Percentiles rank a stretch among this genome's conserved stretches.
Conservation (phyloP, 1,140 invertebrate species). For the Ylistrum balloti region DNA sequence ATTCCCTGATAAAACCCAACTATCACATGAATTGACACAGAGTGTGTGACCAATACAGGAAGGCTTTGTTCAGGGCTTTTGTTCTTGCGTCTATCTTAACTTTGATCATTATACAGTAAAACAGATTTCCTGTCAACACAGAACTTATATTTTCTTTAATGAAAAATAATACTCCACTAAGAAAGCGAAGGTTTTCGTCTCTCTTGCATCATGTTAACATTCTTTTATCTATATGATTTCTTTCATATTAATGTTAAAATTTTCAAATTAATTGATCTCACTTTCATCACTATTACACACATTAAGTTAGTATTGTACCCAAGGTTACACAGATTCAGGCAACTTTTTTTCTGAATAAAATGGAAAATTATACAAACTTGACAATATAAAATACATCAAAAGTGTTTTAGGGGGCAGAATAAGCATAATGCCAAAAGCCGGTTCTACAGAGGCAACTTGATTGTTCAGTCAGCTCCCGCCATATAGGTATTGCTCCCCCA, state of each 20-base stretch:
- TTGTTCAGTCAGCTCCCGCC: not conserved
- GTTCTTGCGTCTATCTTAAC: not conserved
- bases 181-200: not conserved
- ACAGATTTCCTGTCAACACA: too few relatives aligned
- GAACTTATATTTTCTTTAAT: too few relatives aligned
- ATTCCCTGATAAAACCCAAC: too few relatives aligned
- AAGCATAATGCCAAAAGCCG: conserved; percentile 21
- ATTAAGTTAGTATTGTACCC: not conserved
- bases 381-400: conserved; percentile 36
- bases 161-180: too few relatives aligned
- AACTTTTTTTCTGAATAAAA: not conserved
- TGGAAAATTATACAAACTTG: not conserved
- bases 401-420: not conserved
- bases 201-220: not conserved
- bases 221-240: not conserved
- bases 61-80: not conserved
- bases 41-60: too few relatives aligned
- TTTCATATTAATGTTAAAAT: too few relatives aligned
- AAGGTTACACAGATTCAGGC: not conserved
- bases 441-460: not conserved
- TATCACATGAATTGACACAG: too few relatives aligned
- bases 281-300: not conserved
- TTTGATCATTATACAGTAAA: not conserved
- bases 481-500: not conserved
- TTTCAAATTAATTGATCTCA: not conserved